phyloP scores from a whole-genome alignment of 2,797 vertebrate genomes.

The Tokudaia muenninki region DNA sequence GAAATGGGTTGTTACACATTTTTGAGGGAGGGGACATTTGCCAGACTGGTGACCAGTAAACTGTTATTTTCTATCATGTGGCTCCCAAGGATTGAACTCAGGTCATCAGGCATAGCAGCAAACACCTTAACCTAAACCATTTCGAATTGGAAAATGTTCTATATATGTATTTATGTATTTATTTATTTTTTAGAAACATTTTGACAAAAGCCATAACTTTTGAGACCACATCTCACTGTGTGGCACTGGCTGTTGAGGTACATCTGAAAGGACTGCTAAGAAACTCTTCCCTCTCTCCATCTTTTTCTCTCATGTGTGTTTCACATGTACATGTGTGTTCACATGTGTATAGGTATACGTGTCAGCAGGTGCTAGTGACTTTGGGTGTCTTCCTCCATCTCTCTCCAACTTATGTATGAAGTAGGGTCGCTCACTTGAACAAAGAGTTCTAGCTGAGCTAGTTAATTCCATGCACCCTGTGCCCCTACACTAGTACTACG shows the following conservation, averaged over 20 bases:
- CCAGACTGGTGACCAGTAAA: background rate
- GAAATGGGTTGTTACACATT: background rate
- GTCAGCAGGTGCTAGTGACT: background rate
- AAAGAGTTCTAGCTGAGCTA: background rate
- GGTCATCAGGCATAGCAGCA: background rate
- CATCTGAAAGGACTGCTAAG: no score
- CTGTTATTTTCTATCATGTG: background rate
- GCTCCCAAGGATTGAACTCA: background rate
- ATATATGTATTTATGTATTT: no score
- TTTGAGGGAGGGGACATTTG: conserved; percentile 16
- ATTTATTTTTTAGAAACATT: background rate
- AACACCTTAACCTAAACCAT: background rate
- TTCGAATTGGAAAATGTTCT: background rate
- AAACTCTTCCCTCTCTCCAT: no score
- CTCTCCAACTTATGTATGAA: background rate
- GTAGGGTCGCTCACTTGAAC: background rate
- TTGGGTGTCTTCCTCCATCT: background rate
- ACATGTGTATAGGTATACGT: background rate
- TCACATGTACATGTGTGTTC: no score
- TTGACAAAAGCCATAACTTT: background rate
- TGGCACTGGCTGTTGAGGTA: background rate
- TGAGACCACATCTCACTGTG: background rate
- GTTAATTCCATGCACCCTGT: no score
- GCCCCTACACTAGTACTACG: background rate
- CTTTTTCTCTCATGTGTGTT: background rate